Conservation (phyloP, 2,113 vertebrate genomes). For the Mastomys natalensis region DNA sequence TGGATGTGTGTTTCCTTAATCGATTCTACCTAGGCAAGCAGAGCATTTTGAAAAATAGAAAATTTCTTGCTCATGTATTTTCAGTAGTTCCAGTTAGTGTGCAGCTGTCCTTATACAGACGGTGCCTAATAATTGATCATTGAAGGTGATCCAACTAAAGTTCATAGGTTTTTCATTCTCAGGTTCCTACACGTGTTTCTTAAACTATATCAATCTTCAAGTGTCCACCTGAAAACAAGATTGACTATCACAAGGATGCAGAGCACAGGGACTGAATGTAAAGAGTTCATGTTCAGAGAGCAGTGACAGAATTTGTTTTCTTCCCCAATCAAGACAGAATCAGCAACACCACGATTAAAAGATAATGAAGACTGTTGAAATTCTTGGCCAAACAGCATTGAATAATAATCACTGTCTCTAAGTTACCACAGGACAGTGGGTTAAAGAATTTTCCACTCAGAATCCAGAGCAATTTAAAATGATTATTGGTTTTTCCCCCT, state of each 20-base stretch:
- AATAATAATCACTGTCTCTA: slow-evolving; percentile 74
- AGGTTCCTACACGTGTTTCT: neutral
- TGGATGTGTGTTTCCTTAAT: neutral
- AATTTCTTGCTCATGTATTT: neutral
- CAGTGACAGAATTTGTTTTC: slow-evolving; percentile 33
- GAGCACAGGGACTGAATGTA: neutral
- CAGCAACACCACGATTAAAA: slow-evolving; percentile 56
- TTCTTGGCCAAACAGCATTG: slow-evolving; percentile 73
- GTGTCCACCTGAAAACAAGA: slow-evolving; percentile 17
- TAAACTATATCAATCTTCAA: neutral
- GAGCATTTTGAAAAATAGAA: neutral
- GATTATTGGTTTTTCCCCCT: slow-evolving; percentile 87
- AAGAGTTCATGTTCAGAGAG: slow-evolving; percentile 39
- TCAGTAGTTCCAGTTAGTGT: neutral
- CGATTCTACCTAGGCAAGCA: neutral
- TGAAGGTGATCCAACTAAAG: slow-evolving; percentile 37
- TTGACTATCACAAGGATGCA: slow-evolving; percentile 7
- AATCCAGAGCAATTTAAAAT: slow-evolving; percentile 83
- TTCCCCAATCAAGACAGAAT: slow-evolving; percentile 16
- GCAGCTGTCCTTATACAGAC: neutral
- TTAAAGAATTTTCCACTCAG: slow-evolving; percentile 81
- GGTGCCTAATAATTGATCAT: neutral
- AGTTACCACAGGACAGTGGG: slow-evolving; percentile 62
- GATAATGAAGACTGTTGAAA: slow-evolving; percentile 66
- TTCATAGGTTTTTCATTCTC: neutral